phyloP scores from a whole-genome alignment of 2,113 vertebrate genomes.

The Coptodon bakossiorum region DNA sequence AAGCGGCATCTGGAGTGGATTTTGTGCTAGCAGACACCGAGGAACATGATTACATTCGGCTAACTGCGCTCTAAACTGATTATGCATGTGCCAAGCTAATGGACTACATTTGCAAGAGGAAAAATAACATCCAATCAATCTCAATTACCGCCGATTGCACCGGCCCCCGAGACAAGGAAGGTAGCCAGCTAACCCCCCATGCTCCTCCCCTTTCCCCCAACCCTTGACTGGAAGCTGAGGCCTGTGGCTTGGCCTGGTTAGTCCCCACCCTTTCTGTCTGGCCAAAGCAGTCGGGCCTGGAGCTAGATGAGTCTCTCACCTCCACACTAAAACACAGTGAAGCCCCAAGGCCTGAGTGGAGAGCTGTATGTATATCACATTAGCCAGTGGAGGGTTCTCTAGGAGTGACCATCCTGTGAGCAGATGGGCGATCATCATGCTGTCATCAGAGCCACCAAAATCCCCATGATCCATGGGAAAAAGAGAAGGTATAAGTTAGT shows the following conservation, averaged over 20 bases:
- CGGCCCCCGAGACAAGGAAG: conserved; percentile 85
- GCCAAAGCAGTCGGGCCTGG: conserved; percentile 26
- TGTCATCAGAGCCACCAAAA: conserved; percentile 32
- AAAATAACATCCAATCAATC: conserved; percentile 99
- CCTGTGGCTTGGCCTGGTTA: conserved; percentile 47
- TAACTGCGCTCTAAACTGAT: conserved; percentile 99
- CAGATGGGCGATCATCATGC: conserved; percentile 31
- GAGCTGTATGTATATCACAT: background rate
- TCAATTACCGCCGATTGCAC: conserved; percentile 96
- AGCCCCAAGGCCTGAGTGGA: conserved; percentile 8
- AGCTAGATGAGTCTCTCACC: conserved; percentile 52
- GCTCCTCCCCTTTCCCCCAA: conserved; percentile 66
- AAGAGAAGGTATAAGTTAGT: conserved; percentile 46
- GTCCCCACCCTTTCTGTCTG: conserved; percentile 64
- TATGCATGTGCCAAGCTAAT: conserved; percentile 99
- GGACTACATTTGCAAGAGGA: conserved; percentile 99
- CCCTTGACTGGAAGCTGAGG: conserved; percentile 67
- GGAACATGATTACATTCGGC: conserved; percentile 99
- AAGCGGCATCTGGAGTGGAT: conserved; percentile 93
- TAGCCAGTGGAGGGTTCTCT: background rate
- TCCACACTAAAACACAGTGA: conserved; percentile 27
- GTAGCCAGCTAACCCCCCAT: conserved; percentile 72
- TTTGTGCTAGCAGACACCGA: conserved; percentile 97
- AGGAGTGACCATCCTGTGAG: background rate
- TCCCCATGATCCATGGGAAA: conserved; percentile 8